Evolutionary conservation across 2,888 invertebrate genomes (phyloP).

Genomic region (Thera obeliscata): DNA sequence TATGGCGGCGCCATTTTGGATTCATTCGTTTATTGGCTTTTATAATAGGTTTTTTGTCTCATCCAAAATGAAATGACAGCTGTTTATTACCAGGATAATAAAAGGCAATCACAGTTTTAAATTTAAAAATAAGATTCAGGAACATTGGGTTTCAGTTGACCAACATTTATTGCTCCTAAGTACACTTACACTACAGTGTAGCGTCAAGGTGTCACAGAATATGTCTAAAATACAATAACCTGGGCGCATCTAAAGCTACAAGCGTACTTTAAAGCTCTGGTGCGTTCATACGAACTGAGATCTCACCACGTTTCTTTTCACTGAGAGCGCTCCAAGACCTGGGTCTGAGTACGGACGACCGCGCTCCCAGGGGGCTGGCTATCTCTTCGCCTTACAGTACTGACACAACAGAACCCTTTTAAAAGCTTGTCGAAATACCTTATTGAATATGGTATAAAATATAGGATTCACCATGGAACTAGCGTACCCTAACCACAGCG

Average conservation of each 20-base stretch:
- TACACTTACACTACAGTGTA: neutral
- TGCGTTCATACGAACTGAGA: constrained; percentile 74
- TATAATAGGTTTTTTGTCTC: no score
- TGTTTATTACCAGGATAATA: no score
- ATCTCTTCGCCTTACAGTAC: constrained; percentile 84
- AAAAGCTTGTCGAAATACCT: constrained; percentile 95
- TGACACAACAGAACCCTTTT: constrained; percentile 93
- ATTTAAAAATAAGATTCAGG: no score
- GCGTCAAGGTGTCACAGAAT: constrained; percentile 6
- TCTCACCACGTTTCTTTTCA: constrained; percentile 72
- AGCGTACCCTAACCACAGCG: constrained; percentile 96
- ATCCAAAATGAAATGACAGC: no score
- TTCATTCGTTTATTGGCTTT: no score
- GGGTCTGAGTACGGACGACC: constrained; percentile 77
- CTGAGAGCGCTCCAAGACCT: constrained; percentile 78
- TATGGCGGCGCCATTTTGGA: no score
- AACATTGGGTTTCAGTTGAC: neutral
- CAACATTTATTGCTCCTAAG: neutral
- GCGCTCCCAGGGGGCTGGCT: constrained; percentile 83
- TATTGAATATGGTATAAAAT: constrained; percentile 98
- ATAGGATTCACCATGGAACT: constrained; percentile 98
- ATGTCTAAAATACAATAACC: constrained; percentile 15
- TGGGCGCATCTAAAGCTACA: constrained; percentile 49
- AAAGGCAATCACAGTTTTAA: no score
- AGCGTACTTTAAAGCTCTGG: constrained; percentile 66